phyloP scores from a whole-genome alignment of 2,797 vertebrate genomes.

The Mustela erminea region DNA sequence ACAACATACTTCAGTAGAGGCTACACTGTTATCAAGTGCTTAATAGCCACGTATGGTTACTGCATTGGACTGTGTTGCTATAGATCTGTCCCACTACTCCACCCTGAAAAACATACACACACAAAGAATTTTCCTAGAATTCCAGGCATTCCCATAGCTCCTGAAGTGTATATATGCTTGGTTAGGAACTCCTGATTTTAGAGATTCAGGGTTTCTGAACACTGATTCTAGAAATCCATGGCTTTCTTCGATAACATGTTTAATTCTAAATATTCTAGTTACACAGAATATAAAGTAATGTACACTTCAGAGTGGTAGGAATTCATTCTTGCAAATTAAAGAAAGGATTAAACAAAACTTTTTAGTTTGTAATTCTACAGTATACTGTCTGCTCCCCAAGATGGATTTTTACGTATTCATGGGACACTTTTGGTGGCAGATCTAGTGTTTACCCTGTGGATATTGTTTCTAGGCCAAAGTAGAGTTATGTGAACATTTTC shows the following conservation, averaged over 20 bases:
- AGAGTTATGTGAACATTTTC: not conserved
- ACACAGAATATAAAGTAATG: not conserved
- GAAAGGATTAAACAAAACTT: slow-evolving; percentile 27
- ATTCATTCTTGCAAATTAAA: slow-evolving; percentile 42
- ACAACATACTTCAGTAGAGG: not conserved
- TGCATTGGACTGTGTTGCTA: not conserved
- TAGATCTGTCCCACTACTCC: not conserved
- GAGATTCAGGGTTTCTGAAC: not conserved
- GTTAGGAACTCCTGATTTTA: not conserved
- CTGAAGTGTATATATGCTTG: not conserved
- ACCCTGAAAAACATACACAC: not conserved
- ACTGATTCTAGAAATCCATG: slow-evolving; percentile 29
- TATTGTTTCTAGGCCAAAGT: slow-evolving; percentile 37
- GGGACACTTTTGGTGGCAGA: not conserved
- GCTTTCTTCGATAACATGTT: not conserved
- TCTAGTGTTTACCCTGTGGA: slow-evolving; percentile 33
- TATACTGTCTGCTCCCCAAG: not conserved
- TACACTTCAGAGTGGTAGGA: not conserved
- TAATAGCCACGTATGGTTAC: not conserved
- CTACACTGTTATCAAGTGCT: not conserved
- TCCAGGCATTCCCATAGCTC: not conserved
- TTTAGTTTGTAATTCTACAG: not conserved
- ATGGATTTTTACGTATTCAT: not conserved
- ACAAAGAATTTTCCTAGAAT: not conserved
- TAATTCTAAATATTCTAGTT: slow-evolving; percentile 54